Percentiles rank a stretch among this genome's conserved stretches.
Conservation (phyloP, 1,140 invertebrate species). For the Hyles vespertilio region DNA sequence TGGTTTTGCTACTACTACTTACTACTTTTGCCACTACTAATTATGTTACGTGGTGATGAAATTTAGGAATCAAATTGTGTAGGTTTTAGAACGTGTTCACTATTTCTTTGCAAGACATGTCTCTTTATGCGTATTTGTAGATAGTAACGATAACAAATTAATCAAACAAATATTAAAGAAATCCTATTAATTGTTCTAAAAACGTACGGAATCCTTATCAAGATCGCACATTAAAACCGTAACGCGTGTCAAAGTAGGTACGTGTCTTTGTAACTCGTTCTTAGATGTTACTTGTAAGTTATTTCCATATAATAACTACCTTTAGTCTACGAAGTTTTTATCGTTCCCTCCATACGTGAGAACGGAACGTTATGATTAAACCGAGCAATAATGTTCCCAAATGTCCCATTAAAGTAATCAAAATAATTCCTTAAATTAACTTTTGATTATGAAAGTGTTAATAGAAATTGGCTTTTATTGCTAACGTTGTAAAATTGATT, state of each 20-base stretch:
- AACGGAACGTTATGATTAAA: constrained; percentile 40
- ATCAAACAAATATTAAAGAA: too few species aligned
- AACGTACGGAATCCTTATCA: constrained; percentile 7
- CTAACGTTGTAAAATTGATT: not conserved
- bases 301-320: constrained; percentile 35
- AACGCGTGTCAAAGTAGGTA: constrained; percentile 7
- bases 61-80: too few species aligned
- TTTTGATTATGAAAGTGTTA: constrained; percentile 7
- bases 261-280: constrained; percentile 9
- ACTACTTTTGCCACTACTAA: too few species aligned
- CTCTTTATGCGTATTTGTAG: too few species aligned
- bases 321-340: constrained; percentile 58
- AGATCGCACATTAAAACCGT: not conserved
- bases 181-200: not conserved
- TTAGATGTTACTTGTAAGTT: constrained; percentile 28
- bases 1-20: too few species aligned
- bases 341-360: constrained; percentile 50
- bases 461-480: not conserved
- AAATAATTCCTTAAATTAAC: constrained; percentile 16
- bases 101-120: too few species aligned
- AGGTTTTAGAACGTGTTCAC: too few species aligned
- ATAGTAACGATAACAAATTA: too few species aligned
- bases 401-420: constrained; percentile 46
- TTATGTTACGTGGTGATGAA: too few species aligned
- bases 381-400: constrained; percentile 29